Base-by-base conservation (phyloP, 92 coral and sea anemone species). In the Heteractis magnifica region DNA sequence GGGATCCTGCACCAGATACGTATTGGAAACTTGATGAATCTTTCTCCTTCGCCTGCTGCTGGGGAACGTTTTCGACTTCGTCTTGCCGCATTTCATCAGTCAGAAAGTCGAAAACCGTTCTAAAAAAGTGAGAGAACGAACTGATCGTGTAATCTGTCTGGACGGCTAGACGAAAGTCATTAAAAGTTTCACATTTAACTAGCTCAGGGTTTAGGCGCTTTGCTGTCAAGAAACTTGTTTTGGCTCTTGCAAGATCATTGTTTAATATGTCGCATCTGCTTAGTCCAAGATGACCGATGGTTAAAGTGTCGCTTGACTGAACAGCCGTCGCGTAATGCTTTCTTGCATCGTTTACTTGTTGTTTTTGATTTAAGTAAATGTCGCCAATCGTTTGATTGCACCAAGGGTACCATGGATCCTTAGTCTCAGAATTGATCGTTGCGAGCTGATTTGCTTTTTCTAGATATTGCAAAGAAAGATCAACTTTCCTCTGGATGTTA, bases 251-350 rank as follows among this genome's bases (percentile, higher is more conserved):
- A 71, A 71, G 4, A 26, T 71, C 7, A 34, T 26, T 48, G 50
- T 13, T 34, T 7, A 71, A 71, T 71, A 71, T 71, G 51, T 71
- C 51, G 76, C 76, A 71, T 71, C 76, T 71, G 51, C 76, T 71
- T 13, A 71, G 76, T 11, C 76, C 76, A 71, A 72, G 76, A 72
- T 72, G 76, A 72, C 76, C 76, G 76, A 72, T 26, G 51, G 76
- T 72, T 14, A 72, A 15, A 34, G 51, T 72, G 51, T 72, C 21
- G 76, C 76, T 10, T 72, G 76, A 72, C 50, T 72, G 14, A 7
- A 72, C 76, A 26, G 76, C 76, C 52, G 50, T 72, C 10, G 6
- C 51, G 52, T 72, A 72, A 34, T 72, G 76, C 76, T 49, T 11
- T 26, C 76, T 72, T 72, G 76, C 76, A 0, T 72, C 51, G 8